Conservation (phyloP, 2,113 vertebrate species). For the Misgurnus anguillicaudatus region DNA sequence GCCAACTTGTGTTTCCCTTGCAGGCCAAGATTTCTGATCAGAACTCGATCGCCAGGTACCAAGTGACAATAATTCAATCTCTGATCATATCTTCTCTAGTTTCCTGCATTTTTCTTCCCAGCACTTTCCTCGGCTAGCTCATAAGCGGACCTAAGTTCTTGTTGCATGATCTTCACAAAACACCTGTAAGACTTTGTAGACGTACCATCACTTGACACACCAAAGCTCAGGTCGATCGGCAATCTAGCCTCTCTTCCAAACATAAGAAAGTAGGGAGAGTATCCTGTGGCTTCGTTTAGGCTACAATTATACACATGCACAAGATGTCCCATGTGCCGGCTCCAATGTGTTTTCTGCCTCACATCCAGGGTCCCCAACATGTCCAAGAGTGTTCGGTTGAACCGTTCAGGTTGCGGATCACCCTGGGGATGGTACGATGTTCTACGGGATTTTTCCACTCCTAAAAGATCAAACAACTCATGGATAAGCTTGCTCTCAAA, state of each 20-base stretch:
- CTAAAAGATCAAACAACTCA: slow-evolving; percentile 3
- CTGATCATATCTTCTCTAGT: slow-evolving; percentile 11
- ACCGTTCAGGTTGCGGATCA: neutral
- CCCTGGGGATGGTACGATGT: neutral
- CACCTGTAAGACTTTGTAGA: neutral
- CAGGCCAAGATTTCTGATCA: slow-evolving; percentile 10
- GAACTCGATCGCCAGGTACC: slow-evolving; percentile 4
- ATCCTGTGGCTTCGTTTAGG: neutral
- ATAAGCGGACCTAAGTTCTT: neutral
- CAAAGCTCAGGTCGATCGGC: neutral
- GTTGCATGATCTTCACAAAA: neutral
- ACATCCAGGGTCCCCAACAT: neutral
- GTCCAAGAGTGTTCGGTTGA: neutral
- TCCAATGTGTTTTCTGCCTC: neutral
- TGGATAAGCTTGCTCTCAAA: neutral
- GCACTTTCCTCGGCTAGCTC: neutral
- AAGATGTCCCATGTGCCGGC: neutral
- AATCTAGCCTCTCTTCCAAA: neutral
- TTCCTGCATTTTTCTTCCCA: slow-evolving; percentile 3
- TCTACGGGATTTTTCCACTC: neutral
- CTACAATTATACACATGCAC: neutral
- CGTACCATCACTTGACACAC: slow-evolving; percentile 12
- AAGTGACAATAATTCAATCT: neutral
- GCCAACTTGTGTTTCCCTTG: slow-evolving; percentile 16
- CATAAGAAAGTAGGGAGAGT: slow-evolving; percentile 6